Conservation (phyloP, 2,797 vertebrate species). For the Coregonus suidteri region DNA sequence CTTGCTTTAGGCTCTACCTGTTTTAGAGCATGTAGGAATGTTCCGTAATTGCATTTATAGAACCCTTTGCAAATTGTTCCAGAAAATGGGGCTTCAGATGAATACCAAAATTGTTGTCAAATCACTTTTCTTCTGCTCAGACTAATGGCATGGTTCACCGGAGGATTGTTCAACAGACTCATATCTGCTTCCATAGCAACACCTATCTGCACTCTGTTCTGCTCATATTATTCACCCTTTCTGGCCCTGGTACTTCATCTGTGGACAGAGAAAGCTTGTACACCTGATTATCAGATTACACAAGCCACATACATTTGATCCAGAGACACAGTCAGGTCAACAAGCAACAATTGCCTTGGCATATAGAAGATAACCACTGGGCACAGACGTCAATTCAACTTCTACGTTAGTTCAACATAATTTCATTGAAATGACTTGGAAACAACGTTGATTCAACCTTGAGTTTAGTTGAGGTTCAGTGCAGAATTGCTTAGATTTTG, state of each 20-base stretch:
- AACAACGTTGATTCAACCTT: neutral
- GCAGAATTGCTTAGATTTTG: neutral
- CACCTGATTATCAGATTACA: neutral
- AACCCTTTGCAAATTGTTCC: too few relatives aligned
- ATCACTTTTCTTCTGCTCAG: neutral
- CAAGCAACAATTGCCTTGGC: neutral
- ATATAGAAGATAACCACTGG: too few relatives aligned
- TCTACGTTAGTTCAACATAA: too few relatives aligned
- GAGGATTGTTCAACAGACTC: neutral
- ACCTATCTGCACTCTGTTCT: neutral
- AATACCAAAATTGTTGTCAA: too few relatives aligned
- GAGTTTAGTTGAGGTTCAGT: neutral
- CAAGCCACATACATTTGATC: neutral
- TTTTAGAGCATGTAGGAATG: too few relatives aligned
- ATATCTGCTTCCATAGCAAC: slow-evolving; percentile 9
- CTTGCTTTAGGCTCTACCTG: too few relatives aligned
- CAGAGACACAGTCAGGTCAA: neutral
- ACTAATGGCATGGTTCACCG: neutral
- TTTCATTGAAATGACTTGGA: too few relatives aligned
- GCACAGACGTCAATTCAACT: too few relatives aligned
- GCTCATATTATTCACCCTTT: neutral
- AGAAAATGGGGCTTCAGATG: too few relatives aligned
- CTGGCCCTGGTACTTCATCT: neutral
- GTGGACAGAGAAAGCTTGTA: neutral
- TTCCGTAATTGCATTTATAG: too few relatives aligned